phyloP scores from a whole-genome alignment of 2,113 vertebrate species.

The Myiozetetes cayanensis region DNA sequence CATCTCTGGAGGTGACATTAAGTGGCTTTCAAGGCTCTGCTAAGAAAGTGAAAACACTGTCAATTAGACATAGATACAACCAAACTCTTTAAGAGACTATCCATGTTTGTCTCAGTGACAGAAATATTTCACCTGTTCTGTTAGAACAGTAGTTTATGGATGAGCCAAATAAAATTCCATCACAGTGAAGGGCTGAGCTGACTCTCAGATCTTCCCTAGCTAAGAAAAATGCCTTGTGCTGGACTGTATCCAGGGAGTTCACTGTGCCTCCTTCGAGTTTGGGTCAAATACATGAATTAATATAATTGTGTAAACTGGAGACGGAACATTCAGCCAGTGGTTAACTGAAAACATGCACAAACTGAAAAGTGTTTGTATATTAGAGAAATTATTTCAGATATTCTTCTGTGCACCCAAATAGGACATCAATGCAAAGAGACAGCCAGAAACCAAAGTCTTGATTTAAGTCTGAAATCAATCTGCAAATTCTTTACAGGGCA shows the following conservation, averaged over 20 bases:
- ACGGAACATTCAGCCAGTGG: neutral
- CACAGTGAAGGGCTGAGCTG: neutral
- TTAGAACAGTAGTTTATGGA: neutral
- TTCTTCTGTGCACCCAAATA: neutral
- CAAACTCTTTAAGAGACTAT: neutral
- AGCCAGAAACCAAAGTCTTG: neutral
- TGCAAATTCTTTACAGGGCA: neutral
- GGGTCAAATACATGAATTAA: neutral
- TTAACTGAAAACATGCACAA: neutral
- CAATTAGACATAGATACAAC: neutral
- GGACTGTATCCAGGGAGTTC: neutral
- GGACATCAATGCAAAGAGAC: neutral
- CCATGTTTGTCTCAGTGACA: neutral
- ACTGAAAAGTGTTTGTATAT: neutral
- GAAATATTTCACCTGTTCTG: neutral
- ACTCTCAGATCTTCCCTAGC: neutral
- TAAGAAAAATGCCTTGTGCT: neutral
- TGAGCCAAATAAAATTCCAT: neutral
- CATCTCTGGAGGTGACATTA: constrained; percentile 80
- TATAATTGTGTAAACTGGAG: neutral
- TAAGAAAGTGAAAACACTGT: constrained; percentile 46
- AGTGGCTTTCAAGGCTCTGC: constrained; percentile 83
- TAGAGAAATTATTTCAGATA: neutral
- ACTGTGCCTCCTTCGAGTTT: neutral
- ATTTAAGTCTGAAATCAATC: neutral